These are phyloP conservation scores for Leuctra nigra DNA, from an alignment of 2,888 invertebrate species.

Conservation along the genomic window DNA sequence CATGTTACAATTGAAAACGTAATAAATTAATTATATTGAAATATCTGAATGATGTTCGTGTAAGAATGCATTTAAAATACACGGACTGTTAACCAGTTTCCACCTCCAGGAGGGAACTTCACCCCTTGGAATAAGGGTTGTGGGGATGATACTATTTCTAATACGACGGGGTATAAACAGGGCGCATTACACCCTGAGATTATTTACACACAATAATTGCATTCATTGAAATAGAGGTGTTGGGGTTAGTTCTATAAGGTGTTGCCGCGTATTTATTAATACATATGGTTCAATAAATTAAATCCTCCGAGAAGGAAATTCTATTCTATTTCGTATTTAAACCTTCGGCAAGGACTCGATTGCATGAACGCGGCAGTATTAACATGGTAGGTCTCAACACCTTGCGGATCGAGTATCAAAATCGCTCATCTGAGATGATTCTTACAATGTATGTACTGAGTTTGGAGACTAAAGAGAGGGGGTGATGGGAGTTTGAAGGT, in stretches of 20 bases:
- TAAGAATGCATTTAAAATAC: no score
- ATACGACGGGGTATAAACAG: no score
- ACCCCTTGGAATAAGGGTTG: no score
- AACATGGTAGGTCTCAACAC: background rate
- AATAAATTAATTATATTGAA: no score
- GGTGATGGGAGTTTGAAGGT: background rate
- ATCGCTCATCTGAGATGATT: conserved; percentile 14
- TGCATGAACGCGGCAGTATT: conserved; percentile 2
- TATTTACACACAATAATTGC: background rate
- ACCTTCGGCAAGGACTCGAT: background rate
- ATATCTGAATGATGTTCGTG: no score
- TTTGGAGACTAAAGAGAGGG: background rate
- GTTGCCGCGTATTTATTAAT: conserved; percentile 11
- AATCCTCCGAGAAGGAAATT: conserved; percentile 11
- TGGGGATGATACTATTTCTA: no score
- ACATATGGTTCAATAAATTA: conserved; percentile 10
- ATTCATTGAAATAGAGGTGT: background rate
- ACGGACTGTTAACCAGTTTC: no score
- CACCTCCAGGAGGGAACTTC: no score
- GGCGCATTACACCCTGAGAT: no score
- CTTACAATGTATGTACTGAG: conserved; percentile 10
- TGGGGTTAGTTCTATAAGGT: background rate
- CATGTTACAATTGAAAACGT: no score
- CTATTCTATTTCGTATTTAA: conserved; percentile 17
- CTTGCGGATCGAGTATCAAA: conserved; percentile 11